Base-by-base conservation (phyloP, 2,113 vertebrate genomes). In the Bufo bufo region DNA sequence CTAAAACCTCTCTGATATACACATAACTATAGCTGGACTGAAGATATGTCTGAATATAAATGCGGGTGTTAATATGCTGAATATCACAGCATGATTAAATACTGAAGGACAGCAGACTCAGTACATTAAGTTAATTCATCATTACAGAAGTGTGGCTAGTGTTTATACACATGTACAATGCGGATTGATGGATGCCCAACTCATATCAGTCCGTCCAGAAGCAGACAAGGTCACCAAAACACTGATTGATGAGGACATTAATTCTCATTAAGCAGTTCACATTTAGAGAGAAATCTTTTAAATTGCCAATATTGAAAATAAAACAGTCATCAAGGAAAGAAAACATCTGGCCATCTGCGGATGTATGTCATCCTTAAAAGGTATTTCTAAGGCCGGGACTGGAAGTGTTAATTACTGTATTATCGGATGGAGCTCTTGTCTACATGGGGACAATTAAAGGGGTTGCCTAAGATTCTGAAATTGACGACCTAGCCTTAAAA, bases 41-140 rank as follows among this genome's bases (percentile, higher is more conserved):
- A 85, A 77, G 52, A 75, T 19, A 77, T 49, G 52, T 75, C 45
- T 63, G 58, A 77, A 61, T 85, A 61, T 77, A 56, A 75, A 75
- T 77, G 84, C 43, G 50, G 58, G 11, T 77, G 63, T 85, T 85
- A 85, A 77, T 77, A 77, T 65, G 72, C 84, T 23, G 43, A 43
- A 77, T 49, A 75, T 77, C 52, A 61, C 54, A 50, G 84, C 43
- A 77, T 85, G 84, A 85, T 85, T 77, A 85, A 85, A 85, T 77
- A 47, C 43, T 77, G 56, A 85, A 58, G 58, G 52, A 77, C 17
- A 63, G 56, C 77, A 77, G 84, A 85, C 84, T 77, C 84, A 77
- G 84, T 61, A 77, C 84, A 85, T 85, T 85, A 85, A 85, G 84
- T 77, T 85, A 85, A 85, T 77, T 85, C 72, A 77, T 85, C 84